These are phyloP conservation scores for Xestia sexstrigata DNA, from an alignment of 2,888 invertebrate species.

Conservation along the genomic window DNA sequence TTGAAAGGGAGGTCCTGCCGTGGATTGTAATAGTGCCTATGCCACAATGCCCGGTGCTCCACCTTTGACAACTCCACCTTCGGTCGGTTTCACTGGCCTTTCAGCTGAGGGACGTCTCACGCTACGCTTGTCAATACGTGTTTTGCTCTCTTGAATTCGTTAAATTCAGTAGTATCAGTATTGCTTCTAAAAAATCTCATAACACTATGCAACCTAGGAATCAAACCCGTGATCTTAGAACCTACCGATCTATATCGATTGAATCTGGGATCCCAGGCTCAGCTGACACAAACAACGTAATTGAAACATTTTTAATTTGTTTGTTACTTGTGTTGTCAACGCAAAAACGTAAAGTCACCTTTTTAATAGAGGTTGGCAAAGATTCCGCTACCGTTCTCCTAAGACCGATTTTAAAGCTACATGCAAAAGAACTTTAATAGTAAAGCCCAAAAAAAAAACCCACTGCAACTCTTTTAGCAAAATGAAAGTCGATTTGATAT, in stretches of 20 bases:
- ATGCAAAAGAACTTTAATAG: neutral
- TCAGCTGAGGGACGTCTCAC: neutral
- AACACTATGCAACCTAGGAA: neutral
- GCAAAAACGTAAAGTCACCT: neutral
- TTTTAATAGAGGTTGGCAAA: too few relatives aligned
- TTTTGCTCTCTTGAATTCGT: neutral
- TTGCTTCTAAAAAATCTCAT: neutral
- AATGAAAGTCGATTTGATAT: slow-evolving; percentile 42
- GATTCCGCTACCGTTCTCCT: too few relatives aligned
- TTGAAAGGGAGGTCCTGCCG: neutral
- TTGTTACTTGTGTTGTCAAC: neutral
- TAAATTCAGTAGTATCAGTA: neutral
- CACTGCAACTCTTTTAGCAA: slow-evolving; percentile 15
- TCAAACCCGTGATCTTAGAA: too few relatives aligned
- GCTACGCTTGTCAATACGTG: neutral
- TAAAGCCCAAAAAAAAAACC: neutral
- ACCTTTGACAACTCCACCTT: too few relatives aligned
- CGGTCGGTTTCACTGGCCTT: neutral
- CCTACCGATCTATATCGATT: too few relatives aligned
- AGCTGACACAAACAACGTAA: neutral
- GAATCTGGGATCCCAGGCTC: neutral
- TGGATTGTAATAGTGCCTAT: too few relatives aligned
- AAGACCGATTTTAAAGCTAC: neutral
- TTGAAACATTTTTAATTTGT: neutral
- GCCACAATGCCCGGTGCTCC: neutral